Base-by-base conservation (phyloP, 2,113 vertebrate species). In the Syngnathus floridae region DNA sequence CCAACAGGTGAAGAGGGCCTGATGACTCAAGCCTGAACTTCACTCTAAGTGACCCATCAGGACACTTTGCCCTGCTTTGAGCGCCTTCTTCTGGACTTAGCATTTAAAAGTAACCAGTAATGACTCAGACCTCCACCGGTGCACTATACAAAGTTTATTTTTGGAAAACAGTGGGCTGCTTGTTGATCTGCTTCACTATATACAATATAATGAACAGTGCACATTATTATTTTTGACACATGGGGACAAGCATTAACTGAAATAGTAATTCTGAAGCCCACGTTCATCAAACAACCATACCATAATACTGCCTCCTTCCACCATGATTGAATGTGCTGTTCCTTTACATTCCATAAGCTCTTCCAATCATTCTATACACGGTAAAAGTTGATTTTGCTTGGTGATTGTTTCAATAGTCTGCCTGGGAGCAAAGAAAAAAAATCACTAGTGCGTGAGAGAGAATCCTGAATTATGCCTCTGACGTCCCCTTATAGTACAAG, bases 1-100 rank as follows among this genome's bases (percentile, higher is more conserved):
- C 78, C 73, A 66, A 58, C 66, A 67, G 55, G 64, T 67, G 41
- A 36, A 6, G 55, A 66, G 51, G 69, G 77, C 75, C 26, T 12
- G 67, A 77, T 85, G 82, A 88, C 73, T 87, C 83, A 82, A 77
- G 49, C 65, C 57, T 67, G 57, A 52, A 46, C 79, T 62, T 67
- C 60, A 72, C 4, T 69, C 22, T 4, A 62, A 52, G 48, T 62
- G 52, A 76, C 65, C 68, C 46, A 40, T 43, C 51, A 21, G 63
- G 61, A 40, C 66, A 52, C 51, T 65, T 78, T 56, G 13, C 40
- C 76, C 70, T 13, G 37, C 73, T 80, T 76, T 69, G 64, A 49
- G 73, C 72, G 73, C 79, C 55, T 78, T 76, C 66, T 45, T 59
- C 58, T 52, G 72, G 72, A 76, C 66, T 82, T 60, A 67, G 45